Conservation (phyloP, 2,113 vertebrate species). For the Odobenus rosmarus region DNA sequence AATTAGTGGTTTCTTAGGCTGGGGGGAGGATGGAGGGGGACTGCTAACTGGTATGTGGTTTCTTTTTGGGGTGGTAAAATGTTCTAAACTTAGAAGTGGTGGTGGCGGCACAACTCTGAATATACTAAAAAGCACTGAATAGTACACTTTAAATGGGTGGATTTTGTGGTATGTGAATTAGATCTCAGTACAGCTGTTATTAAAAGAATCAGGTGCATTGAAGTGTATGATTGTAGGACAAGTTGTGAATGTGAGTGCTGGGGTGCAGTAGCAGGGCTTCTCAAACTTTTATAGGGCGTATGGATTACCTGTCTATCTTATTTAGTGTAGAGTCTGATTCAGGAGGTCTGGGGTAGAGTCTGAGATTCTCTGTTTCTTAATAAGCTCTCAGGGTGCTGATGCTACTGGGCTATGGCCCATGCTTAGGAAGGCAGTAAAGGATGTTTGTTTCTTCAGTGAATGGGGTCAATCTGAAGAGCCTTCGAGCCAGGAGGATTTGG, state of each 20-base stretch:
- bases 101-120: not conserved
- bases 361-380: not conserved
- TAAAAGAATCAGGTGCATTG: not conserved
- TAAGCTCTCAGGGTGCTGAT: not conserved
- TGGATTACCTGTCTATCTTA: not conserved
- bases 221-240: not conserved
- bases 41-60: not conserved
- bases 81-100: not conserved
- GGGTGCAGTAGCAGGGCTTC: not conserved
- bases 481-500: conserved; percentile 11
- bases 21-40: not conserved
- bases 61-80: not conserved
- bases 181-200: not conserved
- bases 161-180: not conserved
- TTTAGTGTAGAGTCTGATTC: not conserved
- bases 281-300: not conserved
- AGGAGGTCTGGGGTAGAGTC: not conserved
- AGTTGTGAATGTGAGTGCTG: not conserved
- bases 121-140: not conserved
- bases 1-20: not conserved
- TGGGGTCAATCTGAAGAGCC: not conserved
- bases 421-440: not conserved
- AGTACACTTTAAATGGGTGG: not conserved
- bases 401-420: not conserved
- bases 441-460: not conserved